A percentile compares a stretch with the other conserved stretches of the same genome.
phyloP scores from a whole-genome alignment of 2,113 vertebrate species.

The Monarcha castaneiventris region DNA sequence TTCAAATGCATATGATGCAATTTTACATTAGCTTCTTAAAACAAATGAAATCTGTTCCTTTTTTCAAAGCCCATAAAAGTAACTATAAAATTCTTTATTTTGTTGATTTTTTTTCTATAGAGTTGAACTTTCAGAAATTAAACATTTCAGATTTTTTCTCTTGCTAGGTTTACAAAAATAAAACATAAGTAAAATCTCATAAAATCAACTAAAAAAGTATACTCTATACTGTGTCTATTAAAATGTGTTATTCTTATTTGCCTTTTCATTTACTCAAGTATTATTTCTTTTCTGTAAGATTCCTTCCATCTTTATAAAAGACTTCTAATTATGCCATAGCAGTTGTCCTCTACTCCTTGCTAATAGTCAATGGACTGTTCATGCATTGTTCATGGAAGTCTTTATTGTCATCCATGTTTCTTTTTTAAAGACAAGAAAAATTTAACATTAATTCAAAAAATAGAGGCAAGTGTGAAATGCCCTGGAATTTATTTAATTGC shows the following conservation, averaged over 20 bases:
- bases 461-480: not conserved
- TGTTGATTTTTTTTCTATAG: not conserved
- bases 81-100: not conserved
- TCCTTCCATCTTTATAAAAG: not conserved
- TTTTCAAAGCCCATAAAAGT: not conserved
- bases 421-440: not conserved
- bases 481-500: not conserved
- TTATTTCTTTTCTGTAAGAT: not conserved
- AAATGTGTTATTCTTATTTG: not conserved
- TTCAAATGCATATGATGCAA: not conserved
- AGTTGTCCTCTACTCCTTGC: not conserved
- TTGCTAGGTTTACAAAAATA: not conserved
- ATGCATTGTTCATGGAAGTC: not conserved
- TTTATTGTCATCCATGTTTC: not conserved
- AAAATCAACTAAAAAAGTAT: not conserved
- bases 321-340: not conserved
- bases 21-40: not conserved
- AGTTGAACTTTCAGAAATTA: not conserved
- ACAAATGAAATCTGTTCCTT: not conserved
- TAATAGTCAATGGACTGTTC: accelerated
- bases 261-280: not conserved
- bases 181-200: not conserved
- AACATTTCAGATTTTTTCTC: not conserved
- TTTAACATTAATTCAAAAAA: not conserved
- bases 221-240: not conserved